phyloP scores from a whole-genome alignment of 2,888 invertebrate genomes.

The Spilosoma lubricipeda region DNA sequence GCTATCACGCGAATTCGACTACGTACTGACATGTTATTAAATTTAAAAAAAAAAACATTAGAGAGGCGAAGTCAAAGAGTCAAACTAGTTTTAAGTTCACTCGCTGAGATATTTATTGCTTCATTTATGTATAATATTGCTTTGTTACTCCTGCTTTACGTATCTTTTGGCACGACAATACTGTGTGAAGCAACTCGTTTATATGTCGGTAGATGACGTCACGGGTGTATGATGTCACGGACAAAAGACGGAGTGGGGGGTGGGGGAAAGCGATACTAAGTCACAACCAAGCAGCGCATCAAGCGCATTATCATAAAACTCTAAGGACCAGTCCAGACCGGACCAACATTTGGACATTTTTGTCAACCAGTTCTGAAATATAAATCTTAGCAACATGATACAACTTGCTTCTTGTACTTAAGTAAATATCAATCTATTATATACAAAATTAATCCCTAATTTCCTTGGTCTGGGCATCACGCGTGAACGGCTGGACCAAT shows the following conservation, averaged over 20 bases:
- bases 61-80: conserved; percentile 50
- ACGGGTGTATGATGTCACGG: conserved; percentile 20
- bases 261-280: conserved; percentile 67
- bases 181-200: conserved; percentile 49
- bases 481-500: no score
- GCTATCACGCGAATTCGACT: conserved; percentile 34
- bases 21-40: conserved; percentile 18
- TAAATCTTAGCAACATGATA: background rate
- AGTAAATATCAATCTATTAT: background rate
- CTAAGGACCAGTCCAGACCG: conserved; percentile 27
- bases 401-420: background rate
- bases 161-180: conserved; percentile 73
- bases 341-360: conserved; percentile 4
- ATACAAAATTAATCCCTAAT: no score
- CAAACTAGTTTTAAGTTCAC: conserved; percentile 29
- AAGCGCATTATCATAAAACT: conserved; percentile 49
- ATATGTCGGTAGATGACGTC: conserved; percentile 34
- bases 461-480: no score
- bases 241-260: conserved; percentile 39
- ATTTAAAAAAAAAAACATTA: conserved; percentile 8
- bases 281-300: conserved; percentile 79
- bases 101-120: conserved; percentile 47
- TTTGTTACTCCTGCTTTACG: conserved; percentile 61
- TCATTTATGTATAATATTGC: conserved; percentile 67
- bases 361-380: conserved; percentile 18